These are phyloP conservation scores for Clarias pachynema DNA, from an alignment of 2,797 vertebrate species.

Conservation along the genomic window DNA sequence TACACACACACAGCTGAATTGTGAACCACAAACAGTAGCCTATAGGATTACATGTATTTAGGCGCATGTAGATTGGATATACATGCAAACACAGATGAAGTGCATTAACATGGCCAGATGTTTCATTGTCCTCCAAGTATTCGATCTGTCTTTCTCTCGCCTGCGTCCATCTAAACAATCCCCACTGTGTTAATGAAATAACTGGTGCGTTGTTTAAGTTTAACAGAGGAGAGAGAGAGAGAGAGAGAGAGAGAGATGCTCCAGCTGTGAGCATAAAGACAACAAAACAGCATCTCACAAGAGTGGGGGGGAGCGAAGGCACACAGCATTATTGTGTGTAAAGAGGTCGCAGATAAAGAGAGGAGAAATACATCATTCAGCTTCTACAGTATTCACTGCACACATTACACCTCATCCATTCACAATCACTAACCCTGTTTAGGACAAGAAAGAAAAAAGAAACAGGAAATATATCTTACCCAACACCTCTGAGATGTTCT, in stretches of 20 bases:
- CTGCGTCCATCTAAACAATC: slow-evolving; percentile 80
- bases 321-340: slow-evolving; percentile 80
- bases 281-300: slow-evolving; percentile 83
- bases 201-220: slow-evolving; percentile 77
- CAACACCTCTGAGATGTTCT: background rate
- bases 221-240: slow-evolving; percentile 70
- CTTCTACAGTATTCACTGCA: slow-evolving; percentile 63
- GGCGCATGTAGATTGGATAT: slow-evolving; percentile 35
- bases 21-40: slow-evolving; percentile 28
- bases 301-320: slow-evolving; percentile 63
- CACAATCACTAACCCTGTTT: slow-evolving; percentile 54
- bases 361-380: slow-evolving; percentile 76
- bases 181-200: slow-evolving; percentile 77
- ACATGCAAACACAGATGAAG: slow-evolving; percentile 69
- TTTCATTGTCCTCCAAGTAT: slow-evolving; percentile 78
- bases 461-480: background rate
- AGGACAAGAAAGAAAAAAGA: background rate
- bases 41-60: slow-evolving; percentile 11
- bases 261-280: slow-evolving; percentile 81
- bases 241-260: slow-evolving; percentile 72
- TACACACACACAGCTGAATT: background rate
- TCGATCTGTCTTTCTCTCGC: slow-evolving; percentile 65
- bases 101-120: slow-evolving; percentile 78
- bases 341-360: slow-evolving; percentile 72
- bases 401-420: slow-evolving; percentile 63